Evolutionary conservation across 1,140 invertebrate genomes (phyloP), one percentile per base, ranked within the genome.

Genomic region (Euwallacea fornicatus): DNA sequence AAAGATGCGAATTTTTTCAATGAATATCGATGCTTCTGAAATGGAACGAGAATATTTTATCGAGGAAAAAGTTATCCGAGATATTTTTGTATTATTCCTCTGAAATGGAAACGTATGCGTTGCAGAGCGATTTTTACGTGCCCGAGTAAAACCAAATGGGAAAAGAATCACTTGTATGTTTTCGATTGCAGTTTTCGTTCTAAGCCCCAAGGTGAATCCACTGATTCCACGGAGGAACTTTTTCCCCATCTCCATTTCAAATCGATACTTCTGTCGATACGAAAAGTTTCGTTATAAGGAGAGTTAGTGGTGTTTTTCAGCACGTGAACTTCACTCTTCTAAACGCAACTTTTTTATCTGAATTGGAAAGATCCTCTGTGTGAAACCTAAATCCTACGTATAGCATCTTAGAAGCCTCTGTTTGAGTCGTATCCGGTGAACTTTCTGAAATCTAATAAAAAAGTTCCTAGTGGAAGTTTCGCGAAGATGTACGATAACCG

Each of bases 11-110:
- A 58, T 66, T 66, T 66, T 66, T 59, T 9, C n/a, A 58, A 66
- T 58, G 42, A 66, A 58, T 66, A 58, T 66, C 65, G 65, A 66
- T 21, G 43, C 65, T 33, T 33, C 21, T 43, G 43, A 66, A 58
- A 58, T 58, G 54, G 16, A 66, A 66, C 65, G 11, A n/a, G 65
- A 66, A 66, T 66, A 66, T 66, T 66, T 66, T 66, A 66, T 66
- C 42, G 41, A 16, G 53, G 43, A 63, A 65, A 65, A 65, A 54
- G 46, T 65, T 65, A 54, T 65, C 13, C 44, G 33, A 44, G 13
- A 58, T 63, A 16, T 63, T 46, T 11, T 44, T 7, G 56, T 41
- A 63, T 21, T 63, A 21, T 44, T 46, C 10, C 43, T 46, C 43
- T 63, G 44, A 63, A 46, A 44, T 47, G 61, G n/a, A 63, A 46